Base-by-base conservation (phyloP, 2,888 invertebrate genomes). In the Dicyrtomina minuta region DNA sequence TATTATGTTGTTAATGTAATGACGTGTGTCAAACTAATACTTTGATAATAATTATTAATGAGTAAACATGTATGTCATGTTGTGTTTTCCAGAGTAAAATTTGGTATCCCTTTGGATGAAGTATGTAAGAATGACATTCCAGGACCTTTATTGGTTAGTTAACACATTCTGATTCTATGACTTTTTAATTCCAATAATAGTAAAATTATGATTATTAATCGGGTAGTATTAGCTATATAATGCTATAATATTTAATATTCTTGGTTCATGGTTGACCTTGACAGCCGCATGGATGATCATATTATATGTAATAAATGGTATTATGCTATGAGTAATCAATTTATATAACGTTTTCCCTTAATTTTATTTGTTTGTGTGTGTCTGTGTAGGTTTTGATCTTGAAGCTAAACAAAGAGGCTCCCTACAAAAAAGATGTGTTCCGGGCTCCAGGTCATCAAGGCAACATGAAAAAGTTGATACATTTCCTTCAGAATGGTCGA, bases 61-160 rank as follows among this genome's bases (percentile, higher is more conserved):
- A 20, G n/a, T 46, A 46, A 43, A 13, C 10, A 43, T 43, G 43
- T 13, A 12, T 43, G 43, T 43, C 10, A 43, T 33, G 8, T 3
- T 33, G 3, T 33, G 33, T 33, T 61, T 83, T 83, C 44, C 79
- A 87, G 87, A 87, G 93, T 96, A 64, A 96, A 95, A 84, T 96
- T 96, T 84, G 96, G 96, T 77, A 92, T 90, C 74, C 89, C 93
- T 59, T 85, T 96, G 74, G 91, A 91, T 79, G 93, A 93, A 86
- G 94, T 96, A 75, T 94, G 95, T 84, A 94, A 95, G 83, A 93
- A 93, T 83, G 93, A 93, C 84, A 92, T 96, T 83, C 96, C 96
- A 77, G 93, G 92, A 78, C 94, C 94, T 74, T 85, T 95, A 80
- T 86, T 95, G 82, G 93, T 91, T 84, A 87, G 88, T 87, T 81